A percentile compares a stretch with the other conserved stretches of the same genome.
Evolutionary conservation across 1,140 invertebrate species (phyloP).

Genomic region (Hetaerina americana): DNA sequence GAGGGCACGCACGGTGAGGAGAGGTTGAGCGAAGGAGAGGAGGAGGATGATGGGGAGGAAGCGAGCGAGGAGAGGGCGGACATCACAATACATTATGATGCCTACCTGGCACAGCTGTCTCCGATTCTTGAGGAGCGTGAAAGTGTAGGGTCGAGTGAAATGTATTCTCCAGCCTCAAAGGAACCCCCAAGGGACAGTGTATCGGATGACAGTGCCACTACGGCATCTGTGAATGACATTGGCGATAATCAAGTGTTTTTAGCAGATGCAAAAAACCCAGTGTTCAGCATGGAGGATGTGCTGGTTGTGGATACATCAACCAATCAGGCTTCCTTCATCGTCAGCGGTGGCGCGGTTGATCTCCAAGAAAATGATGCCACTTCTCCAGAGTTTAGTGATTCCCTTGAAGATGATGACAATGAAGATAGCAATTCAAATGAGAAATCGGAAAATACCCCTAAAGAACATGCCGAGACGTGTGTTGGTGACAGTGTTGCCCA

Average conservation of each 20-base stretch:
- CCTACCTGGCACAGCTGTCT: slow-evolving; percentile 41
- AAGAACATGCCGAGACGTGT: too few relatives aligned
- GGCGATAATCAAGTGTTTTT: not conserved
- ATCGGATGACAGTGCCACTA: not conserved
- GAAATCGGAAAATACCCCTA: too few relatives aligned
- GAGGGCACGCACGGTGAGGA: slow-evolving; percentile 21
- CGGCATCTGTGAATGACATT: not conserved
- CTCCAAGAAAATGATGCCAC: not conserved
- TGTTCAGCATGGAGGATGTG: not conserved
- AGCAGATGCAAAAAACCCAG: not conserved
- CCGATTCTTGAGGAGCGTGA: slow-evolving; percentile 46
- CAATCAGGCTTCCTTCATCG: not conserved
- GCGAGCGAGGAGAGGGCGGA: slow-evolving; percentile 27
- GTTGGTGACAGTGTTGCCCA: not conserved
- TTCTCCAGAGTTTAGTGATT: slow-evolving; percentile 23
- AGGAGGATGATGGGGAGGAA: slow-evolving; percentile 20
- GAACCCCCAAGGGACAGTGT: not conserved
- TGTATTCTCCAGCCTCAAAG: slow-evolving; percentile 5
- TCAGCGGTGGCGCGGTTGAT: not conserved
- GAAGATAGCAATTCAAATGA: not conserved
- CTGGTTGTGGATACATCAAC: not conserved
- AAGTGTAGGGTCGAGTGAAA: slow-evolving; percentile 16
- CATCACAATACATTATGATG: slow-evolving; percentile 36
- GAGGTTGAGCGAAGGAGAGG: slow-evolving; percentile 24
- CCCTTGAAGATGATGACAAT: not conserved